Percentiles rank a stretch among this genome's conserved stretches.
Conservation (phyloP, 1,140 invertebrate genomes). For the Palaemon carinicauda region DNA sequence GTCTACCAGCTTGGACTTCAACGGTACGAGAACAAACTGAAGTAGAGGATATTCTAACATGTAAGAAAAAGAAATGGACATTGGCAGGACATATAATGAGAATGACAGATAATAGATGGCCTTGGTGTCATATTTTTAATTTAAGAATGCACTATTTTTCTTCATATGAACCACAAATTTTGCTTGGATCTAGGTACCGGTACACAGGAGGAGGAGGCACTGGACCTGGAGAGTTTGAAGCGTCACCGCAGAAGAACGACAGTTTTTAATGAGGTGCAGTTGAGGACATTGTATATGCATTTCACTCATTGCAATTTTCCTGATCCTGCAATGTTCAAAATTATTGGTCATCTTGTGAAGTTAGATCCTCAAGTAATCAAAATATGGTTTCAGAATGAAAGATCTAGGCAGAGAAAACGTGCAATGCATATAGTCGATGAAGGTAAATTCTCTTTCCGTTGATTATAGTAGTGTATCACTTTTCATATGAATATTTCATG, state of each 20-base stretch:
- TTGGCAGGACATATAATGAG: too few relatives aligned
- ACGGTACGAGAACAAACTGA: too few relatives aligned
- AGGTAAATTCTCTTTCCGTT: neutral
- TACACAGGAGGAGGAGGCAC: neutral
- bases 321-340: slow-evolving; percentile 59
- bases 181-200: neutral
- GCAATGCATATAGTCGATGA: slow-evolving; percentile 49
- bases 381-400: slow-evolving; percentile 60
- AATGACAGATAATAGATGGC: too few relatives aligned
- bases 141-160: too few relatives aligned
- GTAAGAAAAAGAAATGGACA: too few relatives aligned
- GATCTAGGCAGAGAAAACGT: slow-evolving; percentile 56
- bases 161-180: neutral
- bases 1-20: too few relatives aligned
- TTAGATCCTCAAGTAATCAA: slow-evolving; percentile 58
- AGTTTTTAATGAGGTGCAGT: slow-evolving; percentile 57
- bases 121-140: too few relatives aligned
- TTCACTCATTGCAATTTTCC: slow-evolving; percentile 60
- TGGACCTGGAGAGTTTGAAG: slow-evolving; percentile 14
- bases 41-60: too few relatives aligned
- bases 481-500: too few relatives aligned
- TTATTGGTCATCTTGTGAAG: slow-evolving; percentile 52
- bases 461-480: neutral
- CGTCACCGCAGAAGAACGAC: slow-evolving; percentile 50
- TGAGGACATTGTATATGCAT: slow-evolving; percentile 55